Conservation (phyloP, 2,888 invertebrate genomes). For the Amiota minor region DNA sequence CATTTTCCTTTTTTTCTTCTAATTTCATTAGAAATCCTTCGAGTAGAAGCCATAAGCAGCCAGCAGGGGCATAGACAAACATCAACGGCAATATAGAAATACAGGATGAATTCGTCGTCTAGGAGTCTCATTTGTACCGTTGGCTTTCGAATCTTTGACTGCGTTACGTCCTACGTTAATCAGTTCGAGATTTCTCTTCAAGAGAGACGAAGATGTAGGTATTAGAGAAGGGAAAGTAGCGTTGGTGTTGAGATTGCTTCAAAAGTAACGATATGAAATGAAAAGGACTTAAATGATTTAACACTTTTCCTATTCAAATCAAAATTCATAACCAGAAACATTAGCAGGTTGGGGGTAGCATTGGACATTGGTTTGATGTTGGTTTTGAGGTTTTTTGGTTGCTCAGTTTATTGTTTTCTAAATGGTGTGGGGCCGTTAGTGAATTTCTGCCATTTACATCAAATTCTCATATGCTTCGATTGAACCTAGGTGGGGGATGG, state of each 20-base stretch:
- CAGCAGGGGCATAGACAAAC: background rate
- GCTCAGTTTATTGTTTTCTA: no score
- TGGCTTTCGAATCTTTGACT: background rate
- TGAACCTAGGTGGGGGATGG: no score
- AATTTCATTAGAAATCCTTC: constrained; percentile 41
- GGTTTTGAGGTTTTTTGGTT: no score
- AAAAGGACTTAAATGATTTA: constrained; percentile 43
- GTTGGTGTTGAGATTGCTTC: background rate
- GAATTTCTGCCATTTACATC: no score
- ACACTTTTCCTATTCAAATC: constrained; percentile 31
- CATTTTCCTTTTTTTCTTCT: background rate
- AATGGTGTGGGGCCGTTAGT: no score
- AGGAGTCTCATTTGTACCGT: background rate
- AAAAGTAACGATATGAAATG: constrained; percentile 20
- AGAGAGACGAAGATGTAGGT: background rate
- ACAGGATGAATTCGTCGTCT: background rate
- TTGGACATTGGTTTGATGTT: no score
- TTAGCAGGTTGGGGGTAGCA: background rate
- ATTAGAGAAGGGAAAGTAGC: background rate
- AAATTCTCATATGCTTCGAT: no score
- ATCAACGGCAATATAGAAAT: background rate
- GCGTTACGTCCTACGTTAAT: constrained; percentile 32
- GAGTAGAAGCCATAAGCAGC: constrained; percentile 21
- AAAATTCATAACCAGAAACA: constrained; percentile 1
- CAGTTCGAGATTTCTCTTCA: constrained; percentile 36